Conservation (phyloP, 2,888 invertebrate species). For the Chaetogeoica ovagalla region DNA sequence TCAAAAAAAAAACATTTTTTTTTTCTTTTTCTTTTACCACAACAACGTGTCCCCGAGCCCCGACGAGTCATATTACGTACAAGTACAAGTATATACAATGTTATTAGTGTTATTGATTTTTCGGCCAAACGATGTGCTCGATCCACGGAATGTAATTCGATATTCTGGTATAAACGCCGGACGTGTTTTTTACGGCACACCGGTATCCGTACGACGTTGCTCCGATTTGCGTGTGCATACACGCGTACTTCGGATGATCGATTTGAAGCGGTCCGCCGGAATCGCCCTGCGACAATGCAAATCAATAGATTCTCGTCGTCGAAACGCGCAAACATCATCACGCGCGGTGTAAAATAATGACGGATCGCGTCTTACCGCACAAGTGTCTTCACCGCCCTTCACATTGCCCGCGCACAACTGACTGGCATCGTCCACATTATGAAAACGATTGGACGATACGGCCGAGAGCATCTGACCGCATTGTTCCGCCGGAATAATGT, state of each 20-base stretch:
- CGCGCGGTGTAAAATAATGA: no score
- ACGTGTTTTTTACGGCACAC: slow-evolving; percentile 62
- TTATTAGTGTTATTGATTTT: slow-evolving; percentile 60
- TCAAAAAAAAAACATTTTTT: no score
- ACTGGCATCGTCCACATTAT: slow-evolving; percentile 54
- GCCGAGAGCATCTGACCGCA: slow-evolving; percentile 26
- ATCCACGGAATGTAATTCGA: slow-evolving; percentile 66
- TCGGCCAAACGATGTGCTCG: slow-evolving; percentile 65
- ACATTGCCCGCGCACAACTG: slow-evolving; percentile 61
- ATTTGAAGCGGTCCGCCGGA: slow-evolving; percentile 72
- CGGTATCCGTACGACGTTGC: slow-evolving; percentile 64
- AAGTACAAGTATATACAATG: no score
- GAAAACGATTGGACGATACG: slow-evolving; percentile 24
- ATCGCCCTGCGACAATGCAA: slow-evolving; percentile 65
- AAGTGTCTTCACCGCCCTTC: slow-evolving; percentile 62
- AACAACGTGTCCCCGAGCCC: no score
- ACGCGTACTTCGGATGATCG: slow-evolving; percentile 57
- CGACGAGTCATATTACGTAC: no score
- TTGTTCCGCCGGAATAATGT: slow-evolving; percentile 10
- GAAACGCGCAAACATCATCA: no score
- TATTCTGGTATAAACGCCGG: slow-evolving; percentile 67
- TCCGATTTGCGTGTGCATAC: slow-evolving; percentile 64
- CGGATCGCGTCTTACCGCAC: slow-evolving; percentile 55
- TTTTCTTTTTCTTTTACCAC: no score
- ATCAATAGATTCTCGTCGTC: not conserved